Evolutionary conservation across 2,113 vertebrate species (phyloP).

Genomic region (Semnornis frantzii): DNA sequence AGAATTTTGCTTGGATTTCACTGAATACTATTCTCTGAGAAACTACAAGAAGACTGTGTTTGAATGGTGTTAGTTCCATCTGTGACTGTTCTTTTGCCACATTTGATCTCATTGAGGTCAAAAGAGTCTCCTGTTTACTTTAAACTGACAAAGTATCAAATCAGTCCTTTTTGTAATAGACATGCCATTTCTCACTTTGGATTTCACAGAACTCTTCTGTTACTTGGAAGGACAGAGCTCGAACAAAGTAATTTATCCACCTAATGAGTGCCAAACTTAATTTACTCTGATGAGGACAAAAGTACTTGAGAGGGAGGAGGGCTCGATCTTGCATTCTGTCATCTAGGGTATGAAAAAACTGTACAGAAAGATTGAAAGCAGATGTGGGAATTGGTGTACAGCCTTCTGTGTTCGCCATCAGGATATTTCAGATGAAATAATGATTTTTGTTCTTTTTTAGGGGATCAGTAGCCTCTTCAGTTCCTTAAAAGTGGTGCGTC

Average conservation of each 20-base stretch:
- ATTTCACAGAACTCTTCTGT: not conserved
- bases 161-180: not conserved
- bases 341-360: not conserved
- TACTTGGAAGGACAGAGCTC: not conserved
- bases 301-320: not conserved
- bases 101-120: not conserved
- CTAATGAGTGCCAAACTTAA: not conserved
- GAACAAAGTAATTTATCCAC: not conserved
- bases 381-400: not conserved
- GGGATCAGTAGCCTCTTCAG: constrained; percentile 98
- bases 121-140: not conserved
- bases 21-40: not conserved
- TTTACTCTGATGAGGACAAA: not conserved
- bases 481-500: constrained; percentile 94
- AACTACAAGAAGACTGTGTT: not conserved
- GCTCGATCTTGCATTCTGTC: not conserved
- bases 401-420: not conserved
- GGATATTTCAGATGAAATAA: not conserved
- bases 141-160: not conserved
- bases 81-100: not conserved
- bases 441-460: constrained; percentile 71
- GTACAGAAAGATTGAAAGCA: not conserved
- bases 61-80: not conserved
- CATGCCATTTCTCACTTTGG: not conserved
- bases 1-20: not conserved